Base-by-base conservation (phyloP, 2,888 invertebrate genomes). In the Oligia fasciuncula region DNA sequence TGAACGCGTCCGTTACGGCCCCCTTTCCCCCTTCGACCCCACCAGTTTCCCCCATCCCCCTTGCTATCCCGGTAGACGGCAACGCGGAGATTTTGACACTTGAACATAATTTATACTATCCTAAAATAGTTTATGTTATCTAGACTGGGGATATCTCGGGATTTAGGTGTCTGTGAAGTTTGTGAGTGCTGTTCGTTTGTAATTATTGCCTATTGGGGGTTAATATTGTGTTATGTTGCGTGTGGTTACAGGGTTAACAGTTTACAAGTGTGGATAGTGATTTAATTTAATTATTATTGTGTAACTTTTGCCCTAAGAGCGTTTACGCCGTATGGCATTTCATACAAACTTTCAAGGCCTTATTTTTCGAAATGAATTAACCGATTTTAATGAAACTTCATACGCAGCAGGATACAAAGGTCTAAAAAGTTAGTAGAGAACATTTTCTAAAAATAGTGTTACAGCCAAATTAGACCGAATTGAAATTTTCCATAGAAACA, bases 1-100 rank as follows among this genome's bases (percentile, higher is more conserved):
- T 97, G 96, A 96, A 97, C 97, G 97, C 97, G 91, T 93, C 90
- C 95, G 96, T 95, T 95, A 96, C 96, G 93, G 93, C 89, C 88
- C 89, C 92, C 93, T 90, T 85, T 84, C 87, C 83, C 84, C 87
- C 72, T 83, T 43, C 77, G 83, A 73, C 77, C 75, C 85, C 81
- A 89, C 87, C 77, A 74, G 80, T 83, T 79, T 76, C 83, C 84
- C 77, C 85, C 84, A 57, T 83, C 84, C 81, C 87, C 83, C 82
- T 79, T 74, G 72, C 86, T 76, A 87, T 88, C 85, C 88, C 90
- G 90, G 91, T 91, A 93, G 93, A 94, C 93, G 90, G 90, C 92
- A 92, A 93, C 95, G 93, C 92, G 88, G 93, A 92, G 92, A 94
- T 95, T 96, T 96, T 96, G 96, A 96, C 96, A 96, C 96, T 96